Evolutionary conservation across 2,113 vertebrate genomes (phyloP).

Genomic region (Ondatra zibethicus): DNA sequence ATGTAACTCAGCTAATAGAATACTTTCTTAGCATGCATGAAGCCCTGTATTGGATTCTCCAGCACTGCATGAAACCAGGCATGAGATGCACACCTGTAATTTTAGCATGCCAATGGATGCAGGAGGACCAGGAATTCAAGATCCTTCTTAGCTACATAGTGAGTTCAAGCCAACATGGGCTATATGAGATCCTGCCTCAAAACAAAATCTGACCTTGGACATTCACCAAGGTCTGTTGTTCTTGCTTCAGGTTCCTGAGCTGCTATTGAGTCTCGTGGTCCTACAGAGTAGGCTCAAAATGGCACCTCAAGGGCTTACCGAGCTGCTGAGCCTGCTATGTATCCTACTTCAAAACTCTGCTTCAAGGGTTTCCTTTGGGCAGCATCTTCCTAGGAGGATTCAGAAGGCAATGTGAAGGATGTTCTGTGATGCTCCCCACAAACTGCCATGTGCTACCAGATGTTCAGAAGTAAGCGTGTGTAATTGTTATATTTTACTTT

Average conservation of each 20-base stretch:
- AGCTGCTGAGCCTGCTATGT: too few relatives aligned
- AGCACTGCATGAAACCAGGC: not conserved
- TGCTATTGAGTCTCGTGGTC: not conserved
- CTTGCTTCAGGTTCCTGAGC: not conserved
- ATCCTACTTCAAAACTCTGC: not conserved
- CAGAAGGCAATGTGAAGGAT: too few relatives aligned
- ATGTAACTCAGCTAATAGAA: too few relatives aligned
- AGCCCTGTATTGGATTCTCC: not conserved
- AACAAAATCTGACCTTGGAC: not conserved
- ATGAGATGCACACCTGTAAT: not conserved
- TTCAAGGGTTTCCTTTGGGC: not conserved
- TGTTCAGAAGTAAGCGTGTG: not conserved
- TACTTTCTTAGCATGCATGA: too few relatives aligned
- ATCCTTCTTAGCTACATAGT: not conserved
- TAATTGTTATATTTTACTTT: not conserved
- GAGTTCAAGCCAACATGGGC: not conserved
- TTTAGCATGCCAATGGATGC: not conserved
- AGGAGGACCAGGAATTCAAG: not conserved
- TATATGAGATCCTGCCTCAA: not conserved
- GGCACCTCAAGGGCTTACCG: not conserved
- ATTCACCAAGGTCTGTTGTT: not conserved
- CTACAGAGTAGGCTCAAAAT: not conserved
- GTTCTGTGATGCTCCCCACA: not conserved
- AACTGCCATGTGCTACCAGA: not conserved
- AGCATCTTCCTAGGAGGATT: not conserved